Conservation (phyloP, 2,113 vertebrate species). For the Erythrocercus mccallii region DNA sequence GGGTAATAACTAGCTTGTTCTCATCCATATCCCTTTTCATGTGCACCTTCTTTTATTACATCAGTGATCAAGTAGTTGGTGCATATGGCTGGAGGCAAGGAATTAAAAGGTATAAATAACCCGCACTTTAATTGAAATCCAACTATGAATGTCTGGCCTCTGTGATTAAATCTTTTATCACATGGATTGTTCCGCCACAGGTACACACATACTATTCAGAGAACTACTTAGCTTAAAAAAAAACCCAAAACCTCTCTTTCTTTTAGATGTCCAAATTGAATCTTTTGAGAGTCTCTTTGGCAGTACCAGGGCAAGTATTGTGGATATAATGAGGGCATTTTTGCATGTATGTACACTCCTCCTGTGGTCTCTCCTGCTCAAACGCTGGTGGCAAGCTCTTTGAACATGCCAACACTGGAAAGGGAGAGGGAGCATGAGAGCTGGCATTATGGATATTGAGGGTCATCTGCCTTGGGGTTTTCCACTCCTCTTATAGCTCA, state of each 20-base stretch:
- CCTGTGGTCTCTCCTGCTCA: not conserved
- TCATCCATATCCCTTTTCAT: not conserved
- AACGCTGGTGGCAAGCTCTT: not conserved
- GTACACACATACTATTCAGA: not conserved
- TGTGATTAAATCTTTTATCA: conserved; percentile 26
- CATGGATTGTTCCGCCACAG: not conserved
- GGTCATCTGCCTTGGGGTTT: not conserved
- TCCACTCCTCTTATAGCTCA: not conserved
- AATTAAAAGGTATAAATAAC: conserved; percentile 51
- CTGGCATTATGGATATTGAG: not conserved
- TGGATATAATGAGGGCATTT: not conserved
- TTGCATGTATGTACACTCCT: not conserved
- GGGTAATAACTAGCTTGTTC: not conserved
- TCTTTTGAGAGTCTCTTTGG: not conserved
- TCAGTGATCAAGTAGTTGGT: not conserved
- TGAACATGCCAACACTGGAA: not conserved
- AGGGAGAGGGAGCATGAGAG: not conserved
- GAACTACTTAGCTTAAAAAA: not conserved
- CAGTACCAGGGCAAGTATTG: not conserved
- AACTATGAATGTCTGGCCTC: not conserved
- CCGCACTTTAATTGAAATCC: conserved; percentile 35
- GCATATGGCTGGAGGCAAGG: not conserved
- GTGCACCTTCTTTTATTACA: not conserved
- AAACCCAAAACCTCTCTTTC: not conserved
- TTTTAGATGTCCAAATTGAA: not conserved